phyloP scores from a whole-genome alignment of 2,113 vertebrate species.

The Pheucticus melanocephalus region DNA sequence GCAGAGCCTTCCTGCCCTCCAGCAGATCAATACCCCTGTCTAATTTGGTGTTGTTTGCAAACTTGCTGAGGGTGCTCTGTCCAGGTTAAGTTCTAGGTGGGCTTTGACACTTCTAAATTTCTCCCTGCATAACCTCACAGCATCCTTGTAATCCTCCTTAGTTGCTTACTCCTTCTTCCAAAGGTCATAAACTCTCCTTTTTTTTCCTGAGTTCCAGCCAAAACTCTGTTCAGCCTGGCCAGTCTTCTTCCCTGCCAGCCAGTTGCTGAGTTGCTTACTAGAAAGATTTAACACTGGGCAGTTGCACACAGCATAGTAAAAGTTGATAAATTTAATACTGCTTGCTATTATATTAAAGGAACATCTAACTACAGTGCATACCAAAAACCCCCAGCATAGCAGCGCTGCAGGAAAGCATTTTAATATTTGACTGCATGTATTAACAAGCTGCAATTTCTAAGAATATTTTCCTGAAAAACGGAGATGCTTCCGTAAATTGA shows the following conservation, averaged over 20 bases:
- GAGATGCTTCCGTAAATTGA: not conserved
- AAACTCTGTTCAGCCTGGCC: not conserved
- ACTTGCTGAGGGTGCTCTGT: not conserved
- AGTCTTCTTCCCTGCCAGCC: not conserved
- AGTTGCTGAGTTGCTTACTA: not conserved
- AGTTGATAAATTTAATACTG: constrained; percentile 4
- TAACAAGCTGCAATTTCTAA: not conserved
- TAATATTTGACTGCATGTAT: not conserved
- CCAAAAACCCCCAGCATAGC: not conserved
- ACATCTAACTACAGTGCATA: not conserved
- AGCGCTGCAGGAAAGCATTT: not conserved
- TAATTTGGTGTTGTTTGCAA: not conserved
- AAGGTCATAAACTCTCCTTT: not conserved
- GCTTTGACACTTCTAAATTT: not conserved
- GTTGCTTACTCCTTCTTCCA: not conserved
- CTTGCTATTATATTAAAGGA: not conserved
- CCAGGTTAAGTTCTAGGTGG: not conserved
- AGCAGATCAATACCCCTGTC: not conserved
- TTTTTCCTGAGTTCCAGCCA: not conserved
- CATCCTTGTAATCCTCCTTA: not conserved
- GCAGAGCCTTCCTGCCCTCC: not conserved
- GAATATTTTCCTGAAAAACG: not conserved
- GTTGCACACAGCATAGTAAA: not conserved
- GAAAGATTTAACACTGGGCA: not conserved
- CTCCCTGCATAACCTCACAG: not conserved